Evolutionary conservation across 1,140 invertebrate genomes (phyloP).

Genomic region (Orchestia grillus): DNA sequence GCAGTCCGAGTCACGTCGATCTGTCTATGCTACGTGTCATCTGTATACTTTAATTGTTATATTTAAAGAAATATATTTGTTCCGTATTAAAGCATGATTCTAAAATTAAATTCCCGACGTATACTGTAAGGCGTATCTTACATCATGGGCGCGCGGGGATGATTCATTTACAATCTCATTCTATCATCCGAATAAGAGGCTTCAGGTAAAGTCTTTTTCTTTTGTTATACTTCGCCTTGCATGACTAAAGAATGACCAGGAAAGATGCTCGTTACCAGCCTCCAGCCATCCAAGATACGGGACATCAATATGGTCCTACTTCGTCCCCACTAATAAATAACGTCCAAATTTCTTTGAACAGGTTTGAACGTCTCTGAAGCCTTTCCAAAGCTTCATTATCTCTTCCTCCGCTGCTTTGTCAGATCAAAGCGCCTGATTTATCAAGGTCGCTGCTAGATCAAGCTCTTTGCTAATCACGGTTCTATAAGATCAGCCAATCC

Average conservation of each 20-base stretch:
- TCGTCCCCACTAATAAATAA: background rate
- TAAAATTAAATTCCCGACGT: too few species aligned
- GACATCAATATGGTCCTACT: background rate
- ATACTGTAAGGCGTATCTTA: too few species aligned
- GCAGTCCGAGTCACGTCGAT: too few species aligned
- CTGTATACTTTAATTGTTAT: too few species aligned
- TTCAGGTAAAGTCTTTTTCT: background rate
- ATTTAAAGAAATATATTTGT: too few species aligned
- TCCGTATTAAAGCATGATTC: too few species aligned
- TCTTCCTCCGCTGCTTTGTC: background rate
- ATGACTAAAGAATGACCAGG: background rate
- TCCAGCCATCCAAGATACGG: background rate
- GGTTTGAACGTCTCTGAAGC: background rate
- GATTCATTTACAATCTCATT: background rate
- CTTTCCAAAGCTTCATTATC: background rate
- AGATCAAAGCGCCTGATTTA: background rate
- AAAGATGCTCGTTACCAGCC: background rate
- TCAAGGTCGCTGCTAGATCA: background rate
- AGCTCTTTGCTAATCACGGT: background rate
- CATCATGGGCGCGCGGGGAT: too few species aligned
- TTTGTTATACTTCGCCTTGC: background rate
- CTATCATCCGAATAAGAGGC: background rate
- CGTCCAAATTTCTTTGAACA: background rate
- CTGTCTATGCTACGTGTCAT: too few species aligned
- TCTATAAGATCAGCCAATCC: background rate